These are phyloP conservation scores for Drosophila sp. DNA, from an alignment of 1,140 invertebrate species.

Conservation along the genomic window DNA sequence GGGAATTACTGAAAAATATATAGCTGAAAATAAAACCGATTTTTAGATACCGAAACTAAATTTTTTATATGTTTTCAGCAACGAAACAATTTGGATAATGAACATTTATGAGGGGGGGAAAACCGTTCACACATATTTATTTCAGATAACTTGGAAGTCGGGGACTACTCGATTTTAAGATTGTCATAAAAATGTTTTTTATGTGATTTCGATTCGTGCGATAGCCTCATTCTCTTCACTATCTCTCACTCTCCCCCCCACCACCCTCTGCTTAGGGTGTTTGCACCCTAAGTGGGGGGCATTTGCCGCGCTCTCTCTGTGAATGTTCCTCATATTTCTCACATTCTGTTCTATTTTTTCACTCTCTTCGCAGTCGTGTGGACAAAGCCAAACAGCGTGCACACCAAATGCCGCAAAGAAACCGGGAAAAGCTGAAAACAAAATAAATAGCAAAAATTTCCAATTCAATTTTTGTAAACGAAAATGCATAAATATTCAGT, in stretches of 20 bases:
- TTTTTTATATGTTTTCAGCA: neutral
- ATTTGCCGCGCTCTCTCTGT: conserved; percentile 5
- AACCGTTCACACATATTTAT: neutral
- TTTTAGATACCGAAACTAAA: neutral
- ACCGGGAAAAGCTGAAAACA: neutral
- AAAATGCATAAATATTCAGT: conserved; percentile 2
- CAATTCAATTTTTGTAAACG: conserved; percentile 55
- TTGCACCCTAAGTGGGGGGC: conserved; percentile 24
- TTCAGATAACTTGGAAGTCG: neutral
- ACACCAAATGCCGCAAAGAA: conserved; percentile 41
- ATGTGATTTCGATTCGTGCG: too few species aligned
- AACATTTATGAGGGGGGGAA: neutral
- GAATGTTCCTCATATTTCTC: neutral
- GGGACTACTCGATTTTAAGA: conserved; percentile 22
- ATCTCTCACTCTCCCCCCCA: neutral
- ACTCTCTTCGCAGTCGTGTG: conserved; percentile 47
- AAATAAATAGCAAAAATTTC: conserved; percentile 30
- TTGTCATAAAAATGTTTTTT: too few species aligned
- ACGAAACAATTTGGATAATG: neutral
- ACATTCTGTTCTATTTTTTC: conserved; percentile 15
- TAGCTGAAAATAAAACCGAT: too few species aligned
- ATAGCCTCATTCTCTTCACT: neutral
- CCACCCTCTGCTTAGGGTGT: conserved; percentile 1
- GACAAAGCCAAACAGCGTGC: conserved; percentile 53
- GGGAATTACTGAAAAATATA: too few species aligned